phyloP scores from a whole-genome alignment of 2,113 vertebrate genomes.

The Pseudorectes ferrugineus region DNA sequence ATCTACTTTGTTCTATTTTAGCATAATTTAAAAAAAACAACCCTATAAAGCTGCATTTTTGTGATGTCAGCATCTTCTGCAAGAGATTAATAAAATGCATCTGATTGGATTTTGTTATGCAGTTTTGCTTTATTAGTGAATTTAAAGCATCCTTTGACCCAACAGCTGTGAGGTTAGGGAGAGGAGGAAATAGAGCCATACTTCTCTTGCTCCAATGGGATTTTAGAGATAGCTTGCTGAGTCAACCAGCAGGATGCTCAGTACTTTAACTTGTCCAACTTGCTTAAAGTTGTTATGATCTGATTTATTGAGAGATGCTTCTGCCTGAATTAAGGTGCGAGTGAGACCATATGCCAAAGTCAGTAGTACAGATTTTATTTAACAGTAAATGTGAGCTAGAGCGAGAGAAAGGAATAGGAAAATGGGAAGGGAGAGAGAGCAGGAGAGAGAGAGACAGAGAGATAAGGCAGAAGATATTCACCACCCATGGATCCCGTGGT shows the following conservation, averaged over 20 bases:
- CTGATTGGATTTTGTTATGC: neutral
- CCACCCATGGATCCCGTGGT: accelerated
- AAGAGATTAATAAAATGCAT: neutral
- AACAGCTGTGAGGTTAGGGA: conserved; percentile 11
- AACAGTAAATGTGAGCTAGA: neutral
- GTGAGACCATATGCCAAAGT: neutral
- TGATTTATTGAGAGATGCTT: neutral
- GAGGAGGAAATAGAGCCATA: neutral
- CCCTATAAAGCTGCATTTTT: neutral
- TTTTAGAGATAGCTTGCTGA: neutral
- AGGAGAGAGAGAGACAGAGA: neutral
- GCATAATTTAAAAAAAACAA: neutral
- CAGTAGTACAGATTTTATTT: neutral
- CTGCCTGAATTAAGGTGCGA: neutral
- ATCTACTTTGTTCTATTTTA: neutral
- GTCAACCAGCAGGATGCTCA: neutral
- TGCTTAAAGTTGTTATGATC: neutral
- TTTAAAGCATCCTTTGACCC: conserved; percentile 39
- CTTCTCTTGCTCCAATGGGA: neutral
- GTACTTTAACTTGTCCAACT: neutral
- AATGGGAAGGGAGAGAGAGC: neutral
- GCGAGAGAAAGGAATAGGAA: neutral
- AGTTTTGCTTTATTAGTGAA: neutral
- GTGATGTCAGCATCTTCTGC: conserved; percentile 3
- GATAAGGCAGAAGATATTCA: neutral